Conservation (phyloP, 2,113 vertebrate genomes). For the Trichomycterus rosablanca region DNA sequence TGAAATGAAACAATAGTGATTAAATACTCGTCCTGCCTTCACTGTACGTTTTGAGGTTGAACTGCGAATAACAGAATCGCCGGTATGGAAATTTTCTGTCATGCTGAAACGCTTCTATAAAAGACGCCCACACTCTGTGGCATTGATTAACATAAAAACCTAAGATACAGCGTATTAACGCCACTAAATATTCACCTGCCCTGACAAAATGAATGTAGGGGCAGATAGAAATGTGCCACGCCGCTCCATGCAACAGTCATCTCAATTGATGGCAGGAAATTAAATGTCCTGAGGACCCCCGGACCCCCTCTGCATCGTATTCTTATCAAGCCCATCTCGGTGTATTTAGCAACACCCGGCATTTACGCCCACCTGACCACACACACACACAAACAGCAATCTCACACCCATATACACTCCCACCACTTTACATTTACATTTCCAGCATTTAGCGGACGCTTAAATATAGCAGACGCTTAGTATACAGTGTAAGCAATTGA, state of each 20-base stretch:
- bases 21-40: too few relatives aligned
- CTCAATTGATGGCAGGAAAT: conserved; percentile 42
- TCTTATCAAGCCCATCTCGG: conserved; percentile 27
- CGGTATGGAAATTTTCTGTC: conserved; percentile 17
- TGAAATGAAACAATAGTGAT: too few relatives aligned
- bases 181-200: conserved; percentile 28
- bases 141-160: conserved; percentile 28
- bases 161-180: conserved; percentile 26
- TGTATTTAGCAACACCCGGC: conserved; percentile 8
- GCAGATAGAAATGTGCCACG: neutral
- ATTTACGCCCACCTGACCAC: conserved; percentile 1
- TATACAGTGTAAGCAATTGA: too few relatives aligned
- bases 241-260: conserved; percentile 24
- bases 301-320: neutral
- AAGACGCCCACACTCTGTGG: conserved; percentile 16
- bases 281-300: conserved; percentile 35
- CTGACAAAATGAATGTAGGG: conserved; percentile 24
- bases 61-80: neutral
- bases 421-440: too few relatives aligned
- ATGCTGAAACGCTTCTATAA: conserved; percentile 7
- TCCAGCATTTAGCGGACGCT: too few relatives aligned
- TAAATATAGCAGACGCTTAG: too few relatives aligned
- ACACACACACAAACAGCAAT: conserved; percentile 9
- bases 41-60: too few relatives aligned
- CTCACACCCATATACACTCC: too few relatives aligned